Evolutionary conservation across 2,888 invertebrate species (phyloP).

Genomic region (Tricholauxania praeusta): DNA sequence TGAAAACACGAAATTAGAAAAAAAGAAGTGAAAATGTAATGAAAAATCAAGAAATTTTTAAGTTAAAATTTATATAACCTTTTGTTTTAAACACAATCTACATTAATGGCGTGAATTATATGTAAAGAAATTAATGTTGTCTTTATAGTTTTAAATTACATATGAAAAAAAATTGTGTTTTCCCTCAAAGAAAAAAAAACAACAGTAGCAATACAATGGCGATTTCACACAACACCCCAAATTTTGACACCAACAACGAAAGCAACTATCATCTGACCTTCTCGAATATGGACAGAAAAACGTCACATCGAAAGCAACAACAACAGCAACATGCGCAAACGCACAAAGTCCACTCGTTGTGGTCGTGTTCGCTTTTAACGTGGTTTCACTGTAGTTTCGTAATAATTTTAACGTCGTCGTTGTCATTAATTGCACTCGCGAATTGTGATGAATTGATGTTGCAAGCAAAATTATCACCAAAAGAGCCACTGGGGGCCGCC

Average conservation of each 20-base stretch:
- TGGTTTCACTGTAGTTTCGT: constrained; percentile 32
- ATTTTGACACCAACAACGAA: background rate
- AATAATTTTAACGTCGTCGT: constrained; percentile 33
- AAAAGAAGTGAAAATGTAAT: no score
- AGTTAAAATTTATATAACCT: no score
- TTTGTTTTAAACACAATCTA: no score
- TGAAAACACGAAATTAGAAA: no score
- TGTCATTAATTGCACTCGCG: constrained; percentile 24
- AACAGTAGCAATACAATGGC: background rate
- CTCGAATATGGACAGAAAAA: background rate
- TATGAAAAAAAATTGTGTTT: no score
- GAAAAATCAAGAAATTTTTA: no score
- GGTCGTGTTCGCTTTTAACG: constrained; percentile 13
- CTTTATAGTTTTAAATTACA: no score
- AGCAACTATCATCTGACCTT: constrained; percentile 7
- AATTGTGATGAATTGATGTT: constrained; percentile 27
- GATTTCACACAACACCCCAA: constrained; percentile 6
- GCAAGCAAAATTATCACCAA: background rate
- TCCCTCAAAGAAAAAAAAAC: no score
- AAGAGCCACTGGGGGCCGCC: background rate
- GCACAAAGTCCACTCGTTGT: constrained; percentile 13
- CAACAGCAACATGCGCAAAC: constrained; percentile 7
- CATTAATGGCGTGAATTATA: no score
- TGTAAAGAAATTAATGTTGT: no score
- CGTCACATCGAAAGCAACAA: constrained; percentile 5